A percentile compares a stretch with the other conserved stretches of the same genome.
These are phyloP conservation scores for Cyphomyrus plagiostoma DNA, from an alignment of 2,113 vertebrate species.

Conservation along the genomic window DNA sequence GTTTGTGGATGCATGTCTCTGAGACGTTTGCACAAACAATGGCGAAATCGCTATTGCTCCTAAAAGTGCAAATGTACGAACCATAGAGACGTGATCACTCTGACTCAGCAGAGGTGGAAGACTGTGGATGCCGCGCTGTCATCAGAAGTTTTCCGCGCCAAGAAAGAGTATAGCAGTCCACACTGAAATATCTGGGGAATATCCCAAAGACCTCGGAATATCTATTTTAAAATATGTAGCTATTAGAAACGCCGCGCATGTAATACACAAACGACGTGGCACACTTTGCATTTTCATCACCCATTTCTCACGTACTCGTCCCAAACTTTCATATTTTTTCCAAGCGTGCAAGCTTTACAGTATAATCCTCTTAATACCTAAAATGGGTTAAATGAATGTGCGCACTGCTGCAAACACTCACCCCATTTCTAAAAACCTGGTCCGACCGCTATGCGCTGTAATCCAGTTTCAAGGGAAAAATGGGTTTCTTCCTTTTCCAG, in stretches of 20 bases:
- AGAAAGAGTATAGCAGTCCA: neutral
- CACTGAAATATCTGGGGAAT: neutral
- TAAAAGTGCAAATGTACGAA: neutral
- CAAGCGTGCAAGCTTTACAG: neutral
- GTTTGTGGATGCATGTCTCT: neutral
- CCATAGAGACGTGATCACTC: neutral
- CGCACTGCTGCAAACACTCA: conserved; percentile 37
- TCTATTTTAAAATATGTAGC: neutral
- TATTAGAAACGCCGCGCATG: neutral
- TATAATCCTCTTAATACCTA: neutral
- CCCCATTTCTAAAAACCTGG: conserved; percentile 51
- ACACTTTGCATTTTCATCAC: neutral
- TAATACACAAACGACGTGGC: neutral
- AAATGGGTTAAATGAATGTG: neutral
- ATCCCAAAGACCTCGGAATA: neutral
- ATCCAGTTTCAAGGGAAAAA: neutral
- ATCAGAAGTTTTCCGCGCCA: conserved; percentile 1
- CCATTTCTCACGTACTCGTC: neutral
- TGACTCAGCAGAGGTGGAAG: neutral
- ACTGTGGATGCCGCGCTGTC: neutral
- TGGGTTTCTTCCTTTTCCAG: conserved; percentile 11
- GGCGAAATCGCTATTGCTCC: neutral
- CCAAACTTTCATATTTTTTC: conserved; percentile 1
- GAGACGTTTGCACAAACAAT: neutral
- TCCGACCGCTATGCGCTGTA: conserved; percentile 15